Conservation (phyloP, 2,797 vertebrate genomes). For the Tadarida brasiliensis region DNA sequence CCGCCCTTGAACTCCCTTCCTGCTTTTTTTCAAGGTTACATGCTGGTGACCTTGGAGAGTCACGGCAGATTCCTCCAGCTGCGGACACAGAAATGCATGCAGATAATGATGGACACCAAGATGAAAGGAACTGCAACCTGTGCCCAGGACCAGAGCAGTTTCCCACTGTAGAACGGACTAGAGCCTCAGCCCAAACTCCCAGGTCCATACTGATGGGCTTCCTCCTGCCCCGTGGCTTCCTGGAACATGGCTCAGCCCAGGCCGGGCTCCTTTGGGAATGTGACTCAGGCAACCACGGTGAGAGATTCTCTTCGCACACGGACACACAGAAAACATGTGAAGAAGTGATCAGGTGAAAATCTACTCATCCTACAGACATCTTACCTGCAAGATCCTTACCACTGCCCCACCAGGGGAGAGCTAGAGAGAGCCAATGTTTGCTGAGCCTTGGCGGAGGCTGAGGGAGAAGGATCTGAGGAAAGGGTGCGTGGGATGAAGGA, state of each 20-base stretch:
- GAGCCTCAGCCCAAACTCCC: not conserved
- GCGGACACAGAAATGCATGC: not conserved
- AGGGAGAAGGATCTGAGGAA: not conserved
- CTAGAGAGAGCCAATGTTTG: not conserved
- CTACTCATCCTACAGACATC: not conserved
- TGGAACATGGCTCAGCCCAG: not conserved
- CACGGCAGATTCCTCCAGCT: not conserved
- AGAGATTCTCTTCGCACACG: not conserved
- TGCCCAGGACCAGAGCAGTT: not conserved
- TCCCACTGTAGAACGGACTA: not conserved
- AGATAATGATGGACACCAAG: not conserved
- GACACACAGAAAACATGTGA: not conserved
- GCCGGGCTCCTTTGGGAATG: not conserved
- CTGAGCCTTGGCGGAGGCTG: not conserved
- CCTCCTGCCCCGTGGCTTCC: not conserved
- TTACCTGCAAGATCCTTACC: not conserved
- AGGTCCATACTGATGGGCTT: not conserved
- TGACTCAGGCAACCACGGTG: not conserved
- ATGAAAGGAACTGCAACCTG: fast-evolving
- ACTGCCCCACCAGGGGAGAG: not conserved
- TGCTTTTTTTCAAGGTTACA: conserved; percentile 20
- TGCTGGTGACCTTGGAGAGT: conserved; percentile 23
- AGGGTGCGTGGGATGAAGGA: too few relatives aligned
- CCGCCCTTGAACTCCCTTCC: not conserved
- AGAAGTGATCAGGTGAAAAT: not conserved